Base-by-base conservation (phyloP, 2,113 vertebrate species). In the Paramormyrops kingsleyae region DNA sequence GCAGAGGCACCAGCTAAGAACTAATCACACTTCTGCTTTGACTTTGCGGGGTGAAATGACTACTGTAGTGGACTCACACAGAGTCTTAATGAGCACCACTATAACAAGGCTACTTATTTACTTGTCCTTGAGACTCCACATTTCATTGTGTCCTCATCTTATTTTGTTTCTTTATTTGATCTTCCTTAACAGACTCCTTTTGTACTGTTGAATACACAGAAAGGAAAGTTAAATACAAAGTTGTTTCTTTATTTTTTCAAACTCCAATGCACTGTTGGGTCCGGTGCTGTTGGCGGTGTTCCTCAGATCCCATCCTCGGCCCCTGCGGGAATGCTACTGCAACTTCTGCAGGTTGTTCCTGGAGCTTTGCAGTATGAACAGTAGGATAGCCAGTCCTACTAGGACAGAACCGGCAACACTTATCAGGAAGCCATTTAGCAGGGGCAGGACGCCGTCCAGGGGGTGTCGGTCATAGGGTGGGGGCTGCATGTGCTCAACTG, bases 371-470 rank as follows among this genome's bases (percentile, higher is more conserved):
- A 93, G 24, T 66, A 88, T 90, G 84, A 92, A 56, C 8, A 91
- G 74, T 56, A 92, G 0, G 24, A 92, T 5, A 0, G 92, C 21
- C 0, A 19, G 0, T 0, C 92, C 91, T 0, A 93, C 13, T 0
- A 97, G 42, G 21, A 94, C 4, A 52, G 96, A 93, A 1, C 92
- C 90, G 0, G 92, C 1, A 53, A 97, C 97, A 44, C 97, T 97
- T 0, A 95, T 88, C 46, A 97, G 13, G n/a, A 97, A 0, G 0
- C 97, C 97, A 0, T 92, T 93, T 0, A 94, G 1, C 91, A 98
- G 5, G 0, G 96, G 96, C 13, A 89, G 70, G 0, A 89, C 80
- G 91, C 96, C 96, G 39, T 93, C 94, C 59, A 91, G 59, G 52
- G 95, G 94, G 27, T 91, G 94, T 39, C 91, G 94, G 62, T 90